These are phyloP conservation scores for Pipistrellus pygmaeus DNA, from an alignment of 2,797 vertebrate genomes.

Conservation along the genomic window DNA sequence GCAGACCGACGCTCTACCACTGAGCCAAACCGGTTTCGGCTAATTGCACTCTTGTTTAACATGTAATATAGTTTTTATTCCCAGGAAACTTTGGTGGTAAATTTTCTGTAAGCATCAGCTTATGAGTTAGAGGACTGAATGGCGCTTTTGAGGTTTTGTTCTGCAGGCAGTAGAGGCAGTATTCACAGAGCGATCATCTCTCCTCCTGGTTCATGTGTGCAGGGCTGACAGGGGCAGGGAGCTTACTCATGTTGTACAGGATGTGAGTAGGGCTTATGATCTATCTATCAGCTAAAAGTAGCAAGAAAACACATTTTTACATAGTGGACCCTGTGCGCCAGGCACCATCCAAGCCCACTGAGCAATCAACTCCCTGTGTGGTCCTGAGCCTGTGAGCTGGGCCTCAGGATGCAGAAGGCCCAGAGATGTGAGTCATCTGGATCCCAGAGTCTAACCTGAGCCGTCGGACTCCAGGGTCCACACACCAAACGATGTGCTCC, in stretches of 20 bases:
- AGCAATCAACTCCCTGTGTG: rapidly evolving
- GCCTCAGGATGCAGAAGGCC: not conserved
- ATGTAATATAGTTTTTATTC: conserved; percentile 65
- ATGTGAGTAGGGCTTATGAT: not conserved
- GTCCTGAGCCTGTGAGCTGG: not conserved
- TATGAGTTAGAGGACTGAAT: conserved; percentile 1
- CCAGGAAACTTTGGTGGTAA: conserved; percentile 46
- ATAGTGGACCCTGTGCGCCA: rapidly evolving
- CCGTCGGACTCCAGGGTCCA: not conserved
- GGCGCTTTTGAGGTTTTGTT: not conserved
- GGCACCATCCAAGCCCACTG: not conserved
- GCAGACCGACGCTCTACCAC: too few species aligned
- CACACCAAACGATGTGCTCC: not conserved
- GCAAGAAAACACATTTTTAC: not conserved
- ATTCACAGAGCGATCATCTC: not conserved
- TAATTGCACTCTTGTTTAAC: conserved; percentile 73
- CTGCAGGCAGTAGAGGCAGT: not conserved
- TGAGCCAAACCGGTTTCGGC: too few species aligned
- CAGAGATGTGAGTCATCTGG: not conserved
- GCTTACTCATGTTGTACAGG: conserved; percentile 13
- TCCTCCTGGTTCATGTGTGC: not conserved
- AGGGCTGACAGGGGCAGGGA: not conserved
- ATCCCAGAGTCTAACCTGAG: rapidly evolving
- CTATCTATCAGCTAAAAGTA: not conserved
- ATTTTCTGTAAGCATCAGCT: conserved; percentile 52